A percentile compares a stretch with the other conserved stretches of the same genome.
Evolutionary conservation across 2,888 invertebrate genomes (phyloP).

Genomic region (Tinea pellionella): DNA sequence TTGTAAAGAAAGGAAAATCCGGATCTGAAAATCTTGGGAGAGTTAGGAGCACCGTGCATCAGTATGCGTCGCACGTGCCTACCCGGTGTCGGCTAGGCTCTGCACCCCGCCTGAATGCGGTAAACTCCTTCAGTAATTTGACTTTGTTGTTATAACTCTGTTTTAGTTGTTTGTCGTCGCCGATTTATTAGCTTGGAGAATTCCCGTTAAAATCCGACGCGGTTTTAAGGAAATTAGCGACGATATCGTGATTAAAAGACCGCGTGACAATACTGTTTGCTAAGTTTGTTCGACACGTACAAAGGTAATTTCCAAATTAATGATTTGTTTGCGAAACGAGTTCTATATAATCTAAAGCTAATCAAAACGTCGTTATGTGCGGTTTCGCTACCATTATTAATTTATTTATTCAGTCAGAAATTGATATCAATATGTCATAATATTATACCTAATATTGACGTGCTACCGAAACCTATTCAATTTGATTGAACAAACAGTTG

Average conservation of each 20-base stretch:
- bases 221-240: slow-evolving; percentile 5
- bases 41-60: slow-evolving; percentile 56
- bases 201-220: slow-evolving; percentile 23
- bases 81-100: slow-evolving; percentile 51
- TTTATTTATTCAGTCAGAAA: not conserved
- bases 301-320: slow-evolving; percentile 3
- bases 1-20: slow-evolving; percentile 71
- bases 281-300: not conserved
- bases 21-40: slow-evolving; percentile 65
- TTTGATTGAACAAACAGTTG: slow-evolving; percentile 3
- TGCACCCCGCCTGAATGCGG: slow-evolving; percentile 37
- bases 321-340: not conserved
- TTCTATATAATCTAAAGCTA: not conserved
- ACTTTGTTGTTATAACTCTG: slow-evolving; percentile 70
- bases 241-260: slow-evolving; percentile 5
- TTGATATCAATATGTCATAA: not conserved
- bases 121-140: slow-evolving; percentile 67
- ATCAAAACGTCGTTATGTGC: not conserved
- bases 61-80: slow-evolving; percentile 50
- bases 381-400: not conserved
- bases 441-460: no score
- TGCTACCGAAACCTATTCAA: not conserved
- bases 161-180: slow-evolving; percentile 63
- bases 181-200: slow-evolving; percentile 64
- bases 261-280: slow-evolving; percentile 1